These are phyloP conservation scores for Achroia grisella DNA, from an alignment of 1,140 invertebrate genomes.

Conservation along the genomic window DNA sequence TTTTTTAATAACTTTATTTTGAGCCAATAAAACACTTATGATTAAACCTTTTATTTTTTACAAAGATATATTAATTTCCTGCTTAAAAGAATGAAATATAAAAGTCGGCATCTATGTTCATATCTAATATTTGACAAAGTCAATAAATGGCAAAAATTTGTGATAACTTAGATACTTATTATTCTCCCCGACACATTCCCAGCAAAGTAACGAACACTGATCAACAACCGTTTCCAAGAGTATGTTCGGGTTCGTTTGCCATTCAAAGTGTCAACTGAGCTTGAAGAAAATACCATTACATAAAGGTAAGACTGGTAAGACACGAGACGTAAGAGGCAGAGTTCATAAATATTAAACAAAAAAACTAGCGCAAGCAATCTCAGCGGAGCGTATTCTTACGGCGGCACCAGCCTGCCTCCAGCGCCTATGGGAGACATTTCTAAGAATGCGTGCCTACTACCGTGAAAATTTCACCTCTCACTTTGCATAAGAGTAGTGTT, in stretches of 20 bases:
- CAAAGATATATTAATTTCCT: too few relatives aligned
- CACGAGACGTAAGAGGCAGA: slow-evolving; percentile 41
- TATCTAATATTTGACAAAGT: too few relatives aligned
- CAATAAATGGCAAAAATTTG: too few relatives aligned
- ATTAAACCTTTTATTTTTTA: too few relatives aligned
- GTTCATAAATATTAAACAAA: slow-evolving; percentile 66
- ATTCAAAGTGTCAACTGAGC: slow-evolving; percentile 40
- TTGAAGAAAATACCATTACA: slow-evolving; percentile 52
- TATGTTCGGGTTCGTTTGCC: slow-evolving; percentile 35
- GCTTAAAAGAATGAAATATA: too few relatives aligned
- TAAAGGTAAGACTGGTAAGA: slow-evolving; percentile 33
- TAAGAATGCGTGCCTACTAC: slow-evolving; percentile 38
- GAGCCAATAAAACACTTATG: too few relatives aligned
- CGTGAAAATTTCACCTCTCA: slow-evolving; percentile 50
- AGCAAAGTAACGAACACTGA: slow-evolving; percentile 3
- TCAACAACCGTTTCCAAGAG: slow-evolving; percentile 23
- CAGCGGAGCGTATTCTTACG: slow-evolving; percentile 44
- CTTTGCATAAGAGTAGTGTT: slow-evolving; percentile 53
- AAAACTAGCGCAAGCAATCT: slow-evolving; percentile 60
- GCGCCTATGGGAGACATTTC: slow-evolving; percentile 55
- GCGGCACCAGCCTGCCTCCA: slow-evolving; percentile 18
- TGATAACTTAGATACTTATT: too few relatives aligned
- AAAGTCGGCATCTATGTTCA: too few relatives aligned
- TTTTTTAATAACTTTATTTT: slow-evolving; percentile 20
- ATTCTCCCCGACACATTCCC: background rate